A percentile compares a stretch with the other conserved stretches of the same genome.
These are phyloP conservation scores for Neoascia interrupta DNA, from an alignment of 2,888 invertebrate species.

Conservation along the genomic window DNA sequence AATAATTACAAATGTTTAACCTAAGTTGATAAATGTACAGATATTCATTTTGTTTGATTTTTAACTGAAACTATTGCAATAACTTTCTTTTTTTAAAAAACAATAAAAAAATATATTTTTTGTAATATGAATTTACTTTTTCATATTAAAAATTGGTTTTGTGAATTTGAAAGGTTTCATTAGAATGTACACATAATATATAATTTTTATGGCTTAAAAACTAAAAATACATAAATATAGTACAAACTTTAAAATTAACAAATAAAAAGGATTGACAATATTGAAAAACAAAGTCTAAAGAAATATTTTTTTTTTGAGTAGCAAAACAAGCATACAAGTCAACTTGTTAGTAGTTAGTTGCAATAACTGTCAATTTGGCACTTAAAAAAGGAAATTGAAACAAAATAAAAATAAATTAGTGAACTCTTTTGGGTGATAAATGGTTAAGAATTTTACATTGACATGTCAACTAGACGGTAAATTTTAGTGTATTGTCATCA, in stretches of 20 bases:
- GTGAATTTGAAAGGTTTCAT: slow-evolving; percentile 32
- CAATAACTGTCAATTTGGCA: slow-evolving; percentile 63
- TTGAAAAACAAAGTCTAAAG: slow-evolving; percentile 12
- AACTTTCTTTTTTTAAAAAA: slow-evolving; percentile 29
- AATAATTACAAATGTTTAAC: slow-evolving; percentile 67
- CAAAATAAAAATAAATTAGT: slow-evolving; percentile 28
- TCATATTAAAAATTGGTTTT: slow-evolving; percentile 33
- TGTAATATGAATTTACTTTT: slow-evolving; percentile 4
- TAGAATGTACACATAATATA: slow-evolving; percentile 51
- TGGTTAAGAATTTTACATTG: neutral
- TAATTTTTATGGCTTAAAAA: slow-evolving; percentile 53
- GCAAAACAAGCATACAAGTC: slow-evolving; percentile 24
- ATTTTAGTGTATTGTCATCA: slow-evolving; percentile 45
- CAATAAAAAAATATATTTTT: slow-evolving; percentile 46
- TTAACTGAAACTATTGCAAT: slow-evolving; percentile 59
- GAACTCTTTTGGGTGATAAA: slow-evolving; percentile 6
- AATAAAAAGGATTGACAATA: slow-evolving; percentile 35
- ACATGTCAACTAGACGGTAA: slow-evolving; percentile 16
- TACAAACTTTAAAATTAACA: slow-evolving; percentile 51
- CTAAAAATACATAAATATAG: slow-evolving; percentile 57
- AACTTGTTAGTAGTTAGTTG: slow-evolving; percentile 40
- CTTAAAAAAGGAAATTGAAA: slow-evolving; percentile 44
- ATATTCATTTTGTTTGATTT: slow-evolving; percentile 47
- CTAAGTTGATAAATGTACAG: slow-evolving; percentile 62
- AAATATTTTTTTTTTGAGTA: slow-evolving; percentile 42